Conservation (phyloP, 2,888 invertebrate genomes). For the Lasius fuliginosus region DNA sequence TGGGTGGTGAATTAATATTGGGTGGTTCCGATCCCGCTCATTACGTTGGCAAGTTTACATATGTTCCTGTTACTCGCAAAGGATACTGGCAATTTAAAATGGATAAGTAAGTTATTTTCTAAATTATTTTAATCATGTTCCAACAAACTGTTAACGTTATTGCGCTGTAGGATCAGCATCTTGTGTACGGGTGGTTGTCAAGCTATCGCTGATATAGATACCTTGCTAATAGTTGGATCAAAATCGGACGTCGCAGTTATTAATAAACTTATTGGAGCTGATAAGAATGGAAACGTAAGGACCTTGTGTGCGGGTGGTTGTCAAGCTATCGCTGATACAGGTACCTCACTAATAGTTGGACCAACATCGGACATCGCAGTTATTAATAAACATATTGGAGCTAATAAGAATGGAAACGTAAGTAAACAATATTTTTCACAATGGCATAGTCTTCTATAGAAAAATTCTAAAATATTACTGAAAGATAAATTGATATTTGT, state of each 20-base stretch:
- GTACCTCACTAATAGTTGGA: slow-evolving; percentile 98
- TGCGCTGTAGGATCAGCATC: slow-evolving; percentile 82
- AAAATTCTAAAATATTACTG: neutral
- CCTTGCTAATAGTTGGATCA: slow-evolving; percentile 98
- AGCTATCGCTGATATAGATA: slow-evolving; percentile 98
- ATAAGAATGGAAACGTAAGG: slow-evolving; percentile 57
- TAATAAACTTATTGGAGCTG: slow-evolving; percentile 87
- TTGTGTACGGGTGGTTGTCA: slow-evolving; percentile 95
- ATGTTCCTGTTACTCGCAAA: slow-evolving; percentile 93
- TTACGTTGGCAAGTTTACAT: slow-evolving; percentile 96
- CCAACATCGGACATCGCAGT: slow-evolving; percentile 92
- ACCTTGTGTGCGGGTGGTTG: slow-evolving; percentile 93
- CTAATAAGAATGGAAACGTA: neutral
- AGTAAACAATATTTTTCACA: neutral
- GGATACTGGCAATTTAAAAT: slow-evolving; percentile 99
- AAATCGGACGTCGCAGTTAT: slow-evolving; percentile 92
- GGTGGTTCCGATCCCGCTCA: slow-evolving; percentile 98
- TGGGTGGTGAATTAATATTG: slow-evolving; percentile 94
- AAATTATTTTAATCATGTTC: neutral
- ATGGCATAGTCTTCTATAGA: neutral
- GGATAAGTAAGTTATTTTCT: slow-evolving; percentile 89
- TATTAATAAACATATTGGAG: slow-evolving; percentile 89
- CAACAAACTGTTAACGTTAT: neutral
- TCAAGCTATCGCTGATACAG: slow-evolving; percentile 98
- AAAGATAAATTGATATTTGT: neutral